Evolutionary conservation across 2,888 invertebrate genomes (phyloP), one percentile per base, ranked within the genome.

Genomic region (Agrotis puta): DNA sequence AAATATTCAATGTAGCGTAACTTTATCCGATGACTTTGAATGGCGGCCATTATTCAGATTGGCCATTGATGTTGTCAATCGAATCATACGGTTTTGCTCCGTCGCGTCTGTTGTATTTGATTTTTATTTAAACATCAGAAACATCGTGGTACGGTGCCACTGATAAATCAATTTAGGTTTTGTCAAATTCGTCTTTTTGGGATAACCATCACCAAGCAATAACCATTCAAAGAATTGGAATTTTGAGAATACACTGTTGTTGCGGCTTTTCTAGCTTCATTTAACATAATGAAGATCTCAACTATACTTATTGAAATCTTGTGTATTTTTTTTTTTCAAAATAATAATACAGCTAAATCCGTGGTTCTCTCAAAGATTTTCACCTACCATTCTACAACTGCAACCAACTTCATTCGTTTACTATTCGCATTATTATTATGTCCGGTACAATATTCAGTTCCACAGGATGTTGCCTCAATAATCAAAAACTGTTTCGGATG

Each of bases 41-140:
- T 77, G 75, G 62, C 64, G n/a, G 64, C 50, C 73, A 82, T 82
- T 85, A 79, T 82, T 68, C 79, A 57, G 68, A 80, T 83, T 72
- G 70, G 61, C 68, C 74, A 82, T 87, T 86, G 78, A 85, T 77
- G 71, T 66, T 83, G 77, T 76, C 82, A 82, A 80, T 80, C 74
- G 69, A 79, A 70, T 77, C 71, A 75, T 58, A 65, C 62, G 63
- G 77, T 77, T 64, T 61, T 75, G 87, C 85, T 80, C 67, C 80
- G 70, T 64, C 77, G 78, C 68, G 48, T 70, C 77, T 70, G 79
- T 86, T 87, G 84, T 86, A 61, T 66, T 73, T 53, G 50, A 39
- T 63, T 65, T 65, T 77, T 77, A 74, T 86, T 82, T 77, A 70
- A 62, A 64, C 53, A 82, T 70, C 73, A 66, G 58, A 72, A 76